Evolutionary conservation across 2,113 vertebrate species (phyloP).

Genomic region (Galeopterus variegatus): DNA sequence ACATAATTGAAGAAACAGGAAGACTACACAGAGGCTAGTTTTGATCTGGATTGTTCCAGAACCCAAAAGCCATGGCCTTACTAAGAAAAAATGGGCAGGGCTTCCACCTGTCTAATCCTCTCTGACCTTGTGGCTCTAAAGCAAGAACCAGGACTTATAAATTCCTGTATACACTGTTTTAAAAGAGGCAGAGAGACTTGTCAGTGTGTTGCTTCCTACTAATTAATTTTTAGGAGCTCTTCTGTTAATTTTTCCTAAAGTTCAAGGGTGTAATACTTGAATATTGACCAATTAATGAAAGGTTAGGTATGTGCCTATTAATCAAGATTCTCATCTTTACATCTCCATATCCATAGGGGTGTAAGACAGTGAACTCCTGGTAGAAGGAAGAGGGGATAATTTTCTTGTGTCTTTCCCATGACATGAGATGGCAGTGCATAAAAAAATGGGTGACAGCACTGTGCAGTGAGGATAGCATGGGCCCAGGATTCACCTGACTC

Average conservation of each 20-base stretch:
- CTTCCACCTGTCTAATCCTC: neutral
- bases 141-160: neutral
- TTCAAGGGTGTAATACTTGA: slow-evolving; percentile 88
- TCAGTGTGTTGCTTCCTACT: slow-evolving; percentile 85
- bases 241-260: slow-evolving; percentile 88
- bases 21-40: slow-evolving; percentile 39
- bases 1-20: slow-evolving; percentile 77
- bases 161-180: slow-evolving; percentile 8
- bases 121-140: neutral
- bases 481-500: neutral
- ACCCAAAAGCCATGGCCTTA: neutral
- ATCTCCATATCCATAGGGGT: slow-evolving; percentile 65
- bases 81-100: neutral
- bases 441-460: neutral
- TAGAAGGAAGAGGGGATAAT: slow-evolving; percentile 31
- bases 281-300: slow-evolving; percentile 89
- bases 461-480: neutral
- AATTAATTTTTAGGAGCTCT: slow-evolving; percentile 87
- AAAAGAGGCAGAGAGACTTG: neutral
- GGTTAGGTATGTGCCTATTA: slow-evolving; percentile 86
- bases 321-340: slow-evolving; percentile 84
- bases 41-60: slow-evolving; percentile 41
- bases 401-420: neutral
- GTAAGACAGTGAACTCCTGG: slow-evolving; percentile 51
- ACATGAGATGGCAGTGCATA: neutral